These are phyloP conservation scores for Microchirus variegatus DNA, from an alignment of 2,797 vertebrate species.

Conservation along the genomic window DNA sequence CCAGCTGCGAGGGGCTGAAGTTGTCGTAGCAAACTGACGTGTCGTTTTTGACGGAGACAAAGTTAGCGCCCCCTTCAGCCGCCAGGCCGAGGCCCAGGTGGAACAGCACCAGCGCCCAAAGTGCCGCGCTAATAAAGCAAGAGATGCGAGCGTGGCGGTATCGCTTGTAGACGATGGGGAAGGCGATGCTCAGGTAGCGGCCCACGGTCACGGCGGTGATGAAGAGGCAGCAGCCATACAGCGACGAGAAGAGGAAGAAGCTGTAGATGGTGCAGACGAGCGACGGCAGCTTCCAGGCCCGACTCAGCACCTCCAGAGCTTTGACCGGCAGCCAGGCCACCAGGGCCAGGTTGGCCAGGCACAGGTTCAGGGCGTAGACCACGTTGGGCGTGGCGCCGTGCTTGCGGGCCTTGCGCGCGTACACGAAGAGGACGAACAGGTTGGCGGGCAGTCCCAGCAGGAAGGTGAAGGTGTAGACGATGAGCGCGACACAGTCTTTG, in stretches of 20 bases:
- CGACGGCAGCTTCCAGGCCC: constrained; percentile 80
- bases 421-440: constrained; percentile 78
- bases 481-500: constrained; percentile 63
- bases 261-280: constrained; percentile 81
- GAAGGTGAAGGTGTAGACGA: constrained; percentile 83
- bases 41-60: constrained; percentile 69
- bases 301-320: constrained; percentile 74
- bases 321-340: constrained; percentile 85
- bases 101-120: constrained; percentile 84
- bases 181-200: constrained; percentile 88
- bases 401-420: constrained; percentile 79
- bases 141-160: constrained; percentile 84
- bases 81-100: constrained; percentile 80
- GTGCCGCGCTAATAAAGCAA: constrained; percentile 77
- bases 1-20: constrained; percentile 78
- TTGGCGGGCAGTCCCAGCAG: constrained; percentile 87
- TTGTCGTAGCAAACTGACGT: constrained; percentile 77
- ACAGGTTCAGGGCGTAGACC: constrained; percentile 88
- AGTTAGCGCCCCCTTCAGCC: constrained; percentile 75
- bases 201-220: constrained; percentile 84
- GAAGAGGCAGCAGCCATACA: constrained; percentile 86
- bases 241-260: constrained; percentile 83
- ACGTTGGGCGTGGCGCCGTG: constrained; percentile 86
- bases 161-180: constrained; percentile 86
- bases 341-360: constrained; percentile 84